Percentiles rank a stretch among this genome's conserved stretches.
These are phyloP conservation scores for Apeltes quadracus DNA, from an alignment of 2,113 vertebrate species.

Conservation along the genomic window DNA sequence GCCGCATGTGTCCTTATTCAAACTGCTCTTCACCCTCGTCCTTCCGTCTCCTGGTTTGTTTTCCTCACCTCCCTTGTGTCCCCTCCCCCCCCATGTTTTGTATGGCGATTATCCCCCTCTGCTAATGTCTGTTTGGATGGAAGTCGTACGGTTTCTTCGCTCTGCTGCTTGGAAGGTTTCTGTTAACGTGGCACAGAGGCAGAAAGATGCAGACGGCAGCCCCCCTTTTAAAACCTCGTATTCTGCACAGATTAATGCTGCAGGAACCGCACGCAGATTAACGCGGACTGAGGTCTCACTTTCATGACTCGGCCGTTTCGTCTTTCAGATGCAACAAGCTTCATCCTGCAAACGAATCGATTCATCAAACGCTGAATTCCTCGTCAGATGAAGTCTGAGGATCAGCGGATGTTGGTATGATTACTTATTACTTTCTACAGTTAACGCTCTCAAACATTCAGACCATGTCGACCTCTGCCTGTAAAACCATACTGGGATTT, in stretches of 20 bases:
- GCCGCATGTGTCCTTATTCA: constrained; percentile 30
- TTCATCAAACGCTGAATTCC: neutral
- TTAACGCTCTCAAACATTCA: no score
- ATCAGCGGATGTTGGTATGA: neutral
- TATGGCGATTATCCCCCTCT: constrained; percentile 17
- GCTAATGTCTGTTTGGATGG: constrained; percentile 15
- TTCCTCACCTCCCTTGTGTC: neutral
- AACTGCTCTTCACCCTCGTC: neutral
- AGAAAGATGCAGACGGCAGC: neutral
- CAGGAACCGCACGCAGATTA: neutral
- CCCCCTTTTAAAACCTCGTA: neutral
- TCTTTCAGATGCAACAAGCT: neutral
- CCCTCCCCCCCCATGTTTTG: neutral
- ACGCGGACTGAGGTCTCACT: neutral
- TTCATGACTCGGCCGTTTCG: neutral
- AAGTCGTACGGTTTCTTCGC: neutral
- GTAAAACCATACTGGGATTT: no score
- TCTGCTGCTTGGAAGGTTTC: neutral
- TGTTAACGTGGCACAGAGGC: neutral
- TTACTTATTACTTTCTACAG: no score
- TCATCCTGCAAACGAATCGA: neutral
- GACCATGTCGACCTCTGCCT: no score
- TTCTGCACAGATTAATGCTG: neutral
- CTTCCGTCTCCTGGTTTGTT: neutral
- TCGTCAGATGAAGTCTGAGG: neutral